Percentiles rank a stretch among this genome's conserved stretches.
phyloP scores from a whole-genome alignment of 2,113 vertebrate genomes.

The Mirounga angustirostris region DNA sequence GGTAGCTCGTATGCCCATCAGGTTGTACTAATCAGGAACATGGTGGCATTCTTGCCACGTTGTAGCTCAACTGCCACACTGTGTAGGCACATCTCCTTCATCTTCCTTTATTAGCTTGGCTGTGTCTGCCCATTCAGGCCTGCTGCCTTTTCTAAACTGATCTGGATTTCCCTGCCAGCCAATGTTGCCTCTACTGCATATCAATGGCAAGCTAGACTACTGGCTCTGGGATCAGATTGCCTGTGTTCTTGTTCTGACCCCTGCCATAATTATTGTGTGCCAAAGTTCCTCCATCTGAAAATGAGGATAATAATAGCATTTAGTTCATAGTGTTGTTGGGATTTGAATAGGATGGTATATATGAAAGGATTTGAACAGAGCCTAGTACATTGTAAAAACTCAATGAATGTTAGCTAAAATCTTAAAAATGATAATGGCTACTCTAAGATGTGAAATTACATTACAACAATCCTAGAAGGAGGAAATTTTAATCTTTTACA shows the following conservation, averaged over 20 bases:
- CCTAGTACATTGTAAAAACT: neutral
- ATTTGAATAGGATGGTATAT: neutral
- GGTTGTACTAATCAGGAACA: neutral
- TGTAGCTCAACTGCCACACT: neutral
- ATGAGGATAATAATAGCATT: neutral
- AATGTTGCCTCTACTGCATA: neutral
- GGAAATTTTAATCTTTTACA: neutral
- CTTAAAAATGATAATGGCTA: neutral
- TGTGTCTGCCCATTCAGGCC: neutral
- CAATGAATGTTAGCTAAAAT: neutral
- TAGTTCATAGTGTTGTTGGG: neutral
- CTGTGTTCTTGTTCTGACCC: neutral
- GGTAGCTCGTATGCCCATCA: neutral
- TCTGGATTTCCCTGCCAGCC: neutral
- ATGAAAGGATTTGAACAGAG: neutral
- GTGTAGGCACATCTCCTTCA: neutral
- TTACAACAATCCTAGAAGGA: neutral
- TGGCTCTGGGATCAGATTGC: neutral
- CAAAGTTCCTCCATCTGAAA: neutral
- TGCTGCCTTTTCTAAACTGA: neutral
- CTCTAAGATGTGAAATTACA: neutral
- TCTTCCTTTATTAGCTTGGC: neutral
- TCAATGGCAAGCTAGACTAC: neutral
- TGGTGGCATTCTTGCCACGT: neutral
- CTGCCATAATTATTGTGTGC: neutral